A percentile compares a stretch with the other conserved stretches of the same genome.
Evolutionary conservation across 2,888 invertebrate genomes (phyloP).

Genomic region (Drosophila longiperda): DNA sequence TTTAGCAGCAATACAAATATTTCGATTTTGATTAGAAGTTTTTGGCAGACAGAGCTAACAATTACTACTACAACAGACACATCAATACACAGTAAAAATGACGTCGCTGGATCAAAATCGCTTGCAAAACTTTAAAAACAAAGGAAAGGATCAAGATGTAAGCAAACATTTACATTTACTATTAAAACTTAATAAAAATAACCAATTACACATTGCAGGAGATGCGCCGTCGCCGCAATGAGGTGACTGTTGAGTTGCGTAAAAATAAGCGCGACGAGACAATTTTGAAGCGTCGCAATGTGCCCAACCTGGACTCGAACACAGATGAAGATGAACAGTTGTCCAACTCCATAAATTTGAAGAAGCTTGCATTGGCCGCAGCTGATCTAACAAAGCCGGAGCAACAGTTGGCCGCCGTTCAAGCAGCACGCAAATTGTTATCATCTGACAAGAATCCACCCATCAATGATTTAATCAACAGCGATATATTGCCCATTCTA

Average conservation of each 20-base stretch:
- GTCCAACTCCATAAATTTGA: constrained; percentile 89
- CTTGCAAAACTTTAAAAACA: constrained; percentile 98
- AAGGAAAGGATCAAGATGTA: constrained; percentile 99
- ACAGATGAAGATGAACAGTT: constrained; percentile 92
- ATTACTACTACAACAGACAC: constrained; percentile 4
- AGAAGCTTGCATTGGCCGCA: constrained; percentile 94
- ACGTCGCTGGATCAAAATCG: constrained; percentile 87
- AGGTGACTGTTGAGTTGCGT: constrained; percentile 97
- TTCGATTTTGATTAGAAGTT: constrained; percentile 45
- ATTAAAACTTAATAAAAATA: not conserved
- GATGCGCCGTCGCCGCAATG: constrained; percentile 98
- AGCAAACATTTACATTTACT: constrained; percentile 85
- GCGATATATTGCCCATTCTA: constrained; percentile 97
- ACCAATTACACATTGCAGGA: constrained; percentile 87
- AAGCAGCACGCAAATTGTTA: constrained; percentile 96
- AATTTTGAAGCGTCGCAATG: constrained; percentile 97
- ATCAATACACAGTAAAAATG: constrained; percentile 64
- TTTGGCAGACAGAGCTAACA: constrained; percentile 18
- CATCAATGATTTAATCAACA: constrained; percentile 96
- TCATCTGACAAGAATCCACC: constrained; percentile 99
- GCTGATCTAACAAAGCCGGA: constrained; percentile 91
- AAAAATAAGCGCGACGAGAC: constrained; percentile 99
- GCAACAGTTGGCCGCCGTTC: constrained; percentile 95
- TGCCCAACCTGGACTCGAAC: constrained; percentile 93
- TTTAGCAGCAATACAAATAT: constrained; percentile 26